Evolutionary conservation across 2,797 vertebrate species (phyloP), one percentile per base, ranked within the genome.

Genomic region (Cirrhinus mrigala): DNA sequence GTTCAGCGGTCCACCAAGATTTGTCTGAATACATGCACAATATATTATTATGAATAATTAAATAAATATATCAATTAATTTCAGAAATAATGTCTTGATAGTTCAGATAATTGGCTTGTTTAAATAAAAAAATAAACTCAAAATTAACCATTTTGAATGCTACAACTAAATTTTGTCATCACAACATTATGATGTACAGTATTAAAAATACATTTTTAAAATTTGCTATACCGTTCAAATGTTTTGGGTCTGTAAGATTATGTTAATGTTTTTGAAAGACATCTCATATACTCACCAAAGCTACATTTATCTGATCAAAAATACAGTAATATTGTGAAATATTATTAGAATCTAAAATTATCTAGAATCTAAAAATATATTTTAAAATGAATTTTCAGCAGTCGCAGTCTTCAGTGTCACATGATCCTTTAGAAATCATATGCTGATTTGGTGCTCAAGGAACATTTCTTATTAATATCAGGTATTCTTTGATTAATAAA

Each of bases 21-120:
- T 66, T 66, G 22, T 66, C 81, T 83, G 46, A 29, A 54, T 75
- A 76, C 24, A 68, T 15, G 16, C 24, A 66, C 64, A 66, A 80
- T 37, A 66, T 22, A 29, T 79, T 18, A 40, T 40, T 40, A 79
- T 27, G 14, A 22, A 11, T 56, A 54, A 40, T 8, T 20, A 22
- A 75, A 44, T 40, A 18, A 24, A 33, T 29, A 29, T 64, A 64
- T 64, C 14, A 64, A 64, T 16, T 29, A 3, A 29, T 29, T 4
- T n/a, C 16, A 29, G 12, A 64, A 64, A 29, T 27, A 64, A 40
- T 40, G 37, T 40, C 37, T 64, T 16, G 15, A 29, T 29, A 29
- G 60, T 29, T 16, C 6, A 64, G n/a, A 27, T 62, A 62, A 62
- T 8, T 44, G 10, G n/a, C n/a, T 78, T 40, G 33, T 22, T 6